A percentile compares a stretch with the other conserved stretches of the same genome.
phyloP scores from a whole-genome alignment of 2,113 vertebrate genomes.

The Hydropotes inermis region DNA sequence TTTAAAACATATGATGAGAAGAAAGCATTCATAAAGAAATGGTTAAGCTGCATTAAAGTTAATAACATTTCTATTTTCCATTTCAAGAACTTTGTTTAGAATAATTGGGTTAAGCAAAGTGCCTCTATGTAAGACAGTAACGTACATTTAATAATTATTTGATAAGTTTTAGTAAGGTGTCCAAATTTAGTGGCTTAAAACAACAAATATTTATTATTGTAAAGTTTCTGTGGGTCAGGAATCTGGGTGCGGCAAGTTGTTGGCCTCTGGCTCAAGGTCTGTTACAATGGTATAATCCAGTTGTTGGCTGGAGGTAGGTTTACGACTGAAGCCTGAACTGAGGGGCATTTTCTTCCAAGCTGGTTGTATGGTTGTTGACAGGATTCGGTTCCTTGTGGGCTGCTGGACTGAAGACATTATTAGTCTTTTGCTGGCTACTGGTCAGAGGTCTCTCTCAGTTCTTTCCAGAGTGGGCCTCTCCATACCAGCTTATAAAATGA shows the following conservation, averaged over 20 bases:
- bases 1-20: not conserved
- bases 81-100: not conserved
- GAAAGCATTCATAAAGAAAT: slow-evolving; percentile 6
- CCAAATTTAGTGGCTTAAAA: not conserved
- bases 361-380: not conserved
- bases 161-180: not conserved
- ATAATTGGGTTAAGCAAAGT: not conserved
- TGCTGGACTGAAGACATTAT: not conserved
- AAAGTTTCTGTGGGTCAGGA: not conserved
- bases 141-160: not conserved
- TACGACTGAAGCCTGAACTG: not conserved
- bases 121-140: not conserved
- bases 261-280: not conserved
- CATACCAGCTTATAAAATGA: not conserved
- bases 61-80: not conserved
- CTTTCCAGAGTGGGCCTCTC: not conserved
- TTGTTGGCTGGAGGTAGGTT: not conserved
- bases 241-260: not conserved
- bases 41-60: not conserved
- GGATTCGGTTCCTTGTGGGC: not conserved
- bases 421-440: not conserved
- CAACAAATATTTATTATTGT: not conserved
- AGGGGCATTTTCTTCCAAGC: not conserved
- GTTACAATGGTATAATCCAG: not conserved
- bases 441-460: not conserved